phyloP scores from a whole-genome alignment of 2,113 vertebrate genomes.

The Anas platyrhynchos region DNA sequence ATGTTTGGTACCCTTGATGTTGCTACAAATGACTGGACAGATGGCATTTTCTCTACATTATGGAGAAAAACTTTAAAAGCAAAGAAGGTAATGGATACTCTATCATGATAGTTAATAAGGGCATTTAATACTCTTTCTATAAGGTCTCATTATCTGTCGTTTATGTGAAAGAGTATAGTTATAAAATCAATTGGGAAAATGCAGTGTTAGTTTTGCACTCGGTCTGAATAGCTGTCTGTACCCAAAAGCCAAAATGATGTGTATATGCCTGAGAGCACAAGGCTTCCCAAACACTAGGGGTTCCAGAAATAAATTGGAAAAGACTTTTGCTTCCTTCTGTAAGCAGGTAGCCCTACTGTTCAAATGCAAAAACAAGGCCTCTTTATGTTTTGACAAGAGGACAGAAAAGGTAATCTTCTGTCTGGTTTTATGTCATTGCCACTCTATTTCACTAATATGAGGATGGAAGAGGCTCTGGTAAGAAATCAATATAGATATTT shows the following conservation, averaged over 20 bases:
- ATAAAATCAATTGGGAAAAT: neutral
- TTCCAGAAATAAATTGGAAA: neutral
- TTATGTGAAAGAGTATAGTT: neutral
- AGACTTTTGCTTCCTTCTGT: neutral
- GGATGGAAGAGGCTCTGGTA: neutral
- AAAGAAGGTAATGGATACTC: constrained; percentile 80
- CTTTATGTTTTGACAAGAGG: neutral
- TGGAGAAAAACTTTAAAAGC: constrained; percentile 88
- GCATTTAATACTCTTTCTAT: neutral
- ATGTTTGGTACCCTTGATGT: constrained; percentile 89
- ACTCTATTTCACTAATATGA: neutral
- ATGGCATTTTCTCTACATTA: constrained; percentile 87
- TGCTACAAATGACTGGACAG: constrained; percentile 90
- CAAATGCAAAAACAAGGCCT: neutral
- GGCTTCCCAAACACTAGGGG: neutral
- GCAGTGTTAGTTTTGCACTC: neutral
- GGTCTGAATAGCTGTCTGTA: neutral
- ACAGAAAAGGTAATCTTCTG: neutral
- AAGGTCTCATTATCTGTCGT: neutral
- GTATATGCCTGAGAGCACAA: neutral
- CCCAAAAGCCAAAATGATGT: neutral
- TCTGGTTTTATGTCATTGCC: neutral
- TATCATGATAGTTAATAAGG: neutral
- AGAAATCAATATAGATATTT: neutral
- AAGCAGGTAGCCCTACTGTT: neutral